phyloP scores from a whole-genome alignment of 2,797 vertebrate species.

The Cyclura pinguis region DNA sequence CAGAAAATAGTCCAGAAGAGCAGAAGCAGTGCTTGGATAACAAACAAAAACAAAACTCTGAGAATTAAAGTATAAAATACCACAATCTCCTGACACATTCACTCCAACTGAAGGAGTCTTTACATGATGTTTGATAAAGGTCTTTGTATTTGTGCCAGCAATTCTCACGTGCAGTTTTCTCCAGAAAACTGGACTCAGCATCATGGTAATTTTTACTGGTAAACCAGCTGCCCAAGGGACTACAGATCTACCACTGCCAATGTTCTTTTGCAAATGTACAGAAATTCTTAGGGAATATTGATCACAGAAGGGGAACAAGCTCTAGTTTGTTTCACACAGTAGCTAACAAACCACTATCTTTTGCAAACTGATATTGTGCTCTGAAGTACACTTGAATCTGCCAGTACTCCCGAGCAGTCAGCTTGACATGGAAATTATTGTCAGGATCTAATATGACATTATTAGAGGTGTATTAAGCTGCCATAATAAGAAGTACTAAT shows the following conservation, averaged over 20 bases:
- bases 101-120: too few species aligned
- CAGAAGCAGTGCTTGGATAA: background rate
- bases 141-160: background rate
- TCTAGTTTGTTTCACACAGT: too few species aligned
- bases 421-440: background rate
- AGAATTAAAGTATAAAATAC: too few species aligned
- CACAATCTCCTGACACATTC: too few species aligned
- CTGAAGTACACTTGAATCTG: background rate
- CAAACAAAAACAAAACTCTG: too few species aligned
- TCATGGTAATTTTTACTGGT: background rate
- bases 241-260: too few species aligned
- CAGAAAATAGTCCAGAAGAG: too few species aligned
- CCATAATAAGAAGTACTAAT: slow-evolving; percentile 37
- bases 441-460: slow-evolving; percentile 15
- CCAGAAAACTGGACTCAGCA: too few species aligned
- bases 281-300: too few species aligned
- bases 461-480: slow-evolving; percentile 22
- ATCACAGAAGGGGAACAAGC: background rate
- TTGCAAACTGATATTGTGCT: background rate
- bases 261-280: too few species aligned
- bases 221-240: background rate
- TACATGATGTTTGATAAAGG: background rate
- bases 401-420: too few species aligned
- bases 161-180: background rate
- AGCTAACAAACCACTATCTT: too few species aligned